Evolutionary conservation across 2,113 vertebrate genomes (phyloP), one percentile per base, ranked within the genome.

Genomic region (Ardeotis arabs): DNA sequence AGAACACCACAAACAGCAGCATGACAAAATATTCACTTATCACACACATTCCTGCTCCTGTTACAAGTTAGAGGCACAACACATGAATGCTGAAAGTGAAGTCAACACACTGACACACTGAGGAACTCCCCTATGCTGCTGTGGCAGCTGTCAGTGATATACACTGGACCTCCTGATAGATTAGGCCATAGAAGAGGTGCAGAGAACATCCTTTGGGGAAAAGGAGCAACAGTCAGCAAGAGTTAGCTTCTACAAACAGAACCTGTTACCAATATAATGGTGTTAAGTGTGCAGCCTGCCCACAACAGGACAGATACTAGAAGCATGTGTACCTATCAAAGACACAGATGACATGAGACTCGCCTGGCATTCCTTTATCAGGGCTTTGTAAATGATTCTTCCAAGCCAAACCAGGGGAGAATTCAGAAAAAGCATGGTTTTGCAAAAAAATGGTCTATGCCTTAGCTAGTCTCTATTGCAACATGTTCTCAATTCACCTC

Each of bases 341-440:
- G 2, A 55, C 56, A 60, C 31, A 62, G 31, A 63, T 12, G 77
- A 68, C 16, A 6, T 1, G 2, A 84, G 10, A 86, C 10, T 59
- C 59, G 15, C 10, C 50, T 84, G 58, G 14, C 59, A 68, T 72
- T 72, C 49, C 31, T 67, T 44, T 39, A 28, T 44, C 49, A 85
- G 44, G 8, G 59, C 50, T 77, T 29, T 60, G 49, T 44, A 77
- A 44, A 29, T 28, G 37, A 35, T 44, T 56, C 63, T 80, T 84
- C 37, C 49, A 49, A 63, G 41, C 4, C 24, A 8, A 73, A 68
- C 53, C 5, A 8, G 14, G 33, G 7, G 7, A 89, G 16, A 76
- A 76, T 18, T 25, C 10, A 2, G 35, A 29, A 41, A 49, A 75
- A 87, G 21, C 0, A 0, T 5, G 3, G 2, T 37, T 85, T 59